Conservation (phyloP, 1,140 invertebrate genomes). For the Drosophila ironensis region DNA sequence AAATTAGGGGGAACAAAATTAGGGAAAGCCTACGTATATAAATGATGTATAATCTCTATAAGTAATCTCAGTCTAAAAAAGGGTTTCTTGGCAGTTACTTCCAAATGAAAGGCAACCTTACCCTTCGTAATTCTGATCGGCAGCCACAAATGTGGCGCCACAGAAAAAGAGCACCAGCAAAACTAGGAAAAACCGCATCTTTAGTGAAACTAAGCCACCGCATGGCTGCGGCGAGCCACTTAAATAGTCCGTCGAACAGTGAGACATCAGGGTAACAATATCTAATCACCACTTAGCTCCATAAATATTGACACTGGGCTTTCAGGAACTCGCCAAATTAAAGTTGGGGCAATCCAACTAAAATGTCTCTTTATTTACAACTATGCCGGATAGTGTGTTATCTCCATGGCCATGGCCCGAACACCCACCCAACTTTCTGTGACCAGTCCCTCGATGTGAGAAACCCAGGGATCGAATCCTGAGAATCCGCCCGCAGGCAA, state of each 20-base stretch:
- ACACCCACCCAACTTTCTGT: conserved; percentile 90
- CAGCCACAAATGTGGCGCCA: conserved; percentile 26
- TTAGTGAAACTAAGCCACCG: conserved; percentile 27
- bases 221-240: conserved; percentile 11
- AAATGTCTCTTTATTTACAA: conserved; percentile 52
- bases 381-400: conserved; percentile 34
- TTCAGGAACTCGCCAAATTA: conserved; percentile 42
- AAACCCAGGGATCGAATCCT: conserved; percentile 86
- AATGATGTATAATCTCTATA: no score
- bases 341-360: conserved; percentile 11
- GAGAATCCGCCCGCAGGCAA: conserved; percentile 85
- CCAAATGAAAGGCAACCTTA: conserved; percentile 1
- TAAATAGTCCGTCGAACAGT: conserved; percentile 41
- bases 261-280: conserved; percentile 1
- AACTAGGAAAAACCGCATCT: conserved; percentile 36
- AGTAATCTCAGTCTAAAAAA: no score
- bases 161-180: conserved; percentile 35
- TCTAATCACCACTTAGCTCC: conserved; percentile 48
- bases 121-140: conserved; percentile 47
- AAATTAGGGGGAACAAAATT: no score
- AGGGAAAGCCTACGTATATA: no score
- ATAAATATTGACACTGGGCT: conserved; percentile 20
- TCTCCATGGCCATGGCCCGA: conserved; percentile 66
- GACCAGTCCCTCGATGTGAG: conserved; percentile 84
- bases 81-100: no score